phyloP scores from a whole-genome alignment of 2,113 vertebrate genomes.

The Cryptotis parvus region DNA sequence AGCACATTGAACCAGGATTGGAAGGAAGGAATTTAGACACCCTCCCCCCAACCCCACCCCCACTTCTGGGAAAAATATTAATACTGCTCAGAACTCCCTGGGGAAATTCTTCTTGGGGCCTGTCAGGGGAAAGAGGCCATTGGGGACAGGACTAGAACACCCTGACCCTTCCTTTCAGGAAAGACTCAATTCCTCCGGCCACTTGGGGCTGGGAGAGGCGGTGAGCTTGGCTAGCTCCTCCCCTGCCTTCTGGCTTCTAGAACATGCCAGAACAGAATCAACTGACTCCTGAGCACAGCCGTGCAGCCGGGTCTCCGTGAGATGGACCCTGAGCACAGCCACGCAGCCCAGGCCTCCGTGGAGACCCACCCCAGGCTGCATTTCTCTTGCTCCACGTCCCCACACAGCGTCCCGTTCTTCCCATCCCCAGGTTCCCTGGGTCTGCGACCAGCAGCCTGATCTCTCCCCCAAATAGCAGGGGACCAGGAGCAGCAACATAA shows the following conservation, averaged over 20 bases:
- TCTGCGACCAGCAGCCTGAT: not conserved
- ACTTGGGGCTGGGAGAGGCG: not conserved
- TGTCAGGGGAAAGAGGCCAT: too few relatives aligned
- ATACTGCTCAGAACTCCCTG: conserved; percentile 31
- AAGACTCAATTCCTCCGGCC: not conserved
- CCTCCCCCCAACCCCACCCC: not conserved
- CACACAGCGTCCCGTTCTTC: conserved; percentile 17
- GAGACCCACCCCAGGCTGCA: too few relatives aligned
- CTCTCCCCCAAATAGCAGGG: not conserved
- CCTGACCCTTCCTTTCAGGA: conserved; percentile 28
- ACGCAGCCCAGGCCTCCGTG: too few relatives aligned
- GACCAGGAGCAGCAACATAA: not conserved
- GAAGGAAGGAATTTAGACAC: not conserved
- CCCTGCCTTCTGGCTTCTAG: not conserved
- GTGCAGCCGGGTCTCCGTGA: conserved; percentile 52
- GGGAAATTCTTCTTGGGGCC: not conserved
- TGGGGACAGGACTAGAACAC: too few relatives aligned
- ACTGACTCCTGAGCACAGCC: not conserved
- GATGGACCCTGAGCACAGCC: too few relatives aligned
- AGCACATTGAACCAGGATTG: not conserved
- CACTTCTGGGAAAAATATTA: not conserved
- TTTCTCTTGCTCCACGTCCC: conserved; percentile 38
- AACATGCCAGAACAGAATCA: not conserved
- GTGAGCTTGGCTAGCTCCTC: not conserved
- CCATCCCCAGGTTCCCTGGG: not conserved